Evolutionary conservation across 2,888 invertebrate genomes (phyloP).

Genomic region (Epistrophe grossulariae): DNA sequence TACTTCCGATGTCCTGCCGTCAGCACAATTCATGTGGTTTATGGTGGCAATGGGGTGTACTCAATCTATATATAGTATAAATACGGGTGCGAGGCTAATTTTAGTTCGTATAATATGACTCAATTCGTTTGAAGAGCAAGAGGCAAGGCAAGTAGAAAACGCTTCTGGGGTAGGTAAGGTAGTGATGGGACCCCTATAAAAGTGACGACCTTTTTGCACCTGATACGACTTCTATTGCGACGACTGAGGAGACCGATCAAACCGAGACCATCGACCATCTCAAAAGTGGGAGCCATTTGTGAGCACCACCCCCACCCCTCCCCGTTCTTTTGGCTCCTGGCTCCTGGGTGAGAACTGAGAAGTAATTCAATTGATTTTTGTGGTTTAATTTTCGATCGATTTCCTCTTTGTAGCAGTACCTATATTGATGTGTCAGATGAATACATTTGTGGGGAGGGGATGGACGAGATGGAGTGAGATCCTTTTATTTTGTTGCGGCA

Average conservation of each 20-base stretch:
- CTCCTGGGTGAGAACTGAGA: conserved; percentile 11
- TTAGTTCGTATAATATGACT: conserved; percentile 68
- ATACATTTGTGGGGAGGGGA: not conserved
- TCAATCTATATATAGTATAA: conserved; percentile 27
- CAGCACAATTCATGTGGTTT: conserved; percentile 58
- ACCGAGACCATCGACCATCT: conserved; percentile 14
- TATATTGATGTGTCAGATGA: conserved; percentile 11
- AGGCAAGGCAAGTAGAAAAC: not conserved
- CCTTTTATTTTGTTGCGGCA: conserved; percentile 34
- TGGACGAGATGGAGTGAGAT: not conserved
- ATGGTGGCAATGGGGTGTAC: conserved; percentile 28
- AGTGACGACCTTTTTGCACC: conserved; percentile 59
- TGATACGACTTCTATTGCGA: conserved; percentile 55
- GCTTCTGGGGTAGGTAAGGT: not conserved
- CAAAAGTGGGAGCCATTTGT: conserved; percentile 39
- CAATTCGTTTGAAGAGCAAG: conserved; percentile 57
- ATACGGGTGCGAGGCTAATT: conserved; percentile 71
- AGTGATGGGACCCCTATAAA: conserved; percentile 54
- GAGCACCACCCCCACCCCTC: not conserved
- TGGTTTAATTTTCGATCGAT: conserved; percentile 73
- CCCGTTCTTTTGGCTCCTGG: no score
- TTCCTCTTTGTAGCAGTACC: conserved; percentile 32
- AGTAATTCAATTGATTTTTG: conserved; percentile 75
- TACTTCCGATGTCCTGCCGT: conserved; percentile 70
- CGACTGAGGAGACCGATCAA: not conserved